Percentiles rank a stretch among this genome's conserved stretches.
Conservation (phyloP, 2,113 vertebrate species). For the Ardeotis arabs region DNA sequence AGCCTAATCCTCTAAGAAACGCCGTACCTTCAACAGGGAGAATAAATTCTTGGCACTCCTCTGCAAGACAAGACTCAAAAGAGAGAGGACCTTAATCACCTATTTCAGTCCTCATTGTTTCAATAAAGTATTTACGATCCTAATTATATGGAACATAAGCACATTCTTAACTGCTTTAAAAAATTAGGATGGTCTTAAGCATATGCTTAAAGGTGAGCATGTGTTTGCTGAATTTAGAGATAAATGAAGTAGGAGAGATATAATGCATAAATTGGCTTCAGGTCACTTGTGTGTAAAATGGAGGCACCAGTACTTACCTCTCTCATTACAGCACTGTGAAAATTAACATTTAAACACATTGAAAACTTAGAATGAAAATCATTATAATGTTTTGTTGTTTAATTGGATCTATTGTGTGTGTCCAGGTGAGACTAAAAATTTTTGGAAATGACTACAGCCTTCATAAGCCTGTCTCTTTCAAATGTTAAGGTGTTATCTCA, state of each 20-base stretch:
- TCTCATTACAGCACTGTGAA: neutral
- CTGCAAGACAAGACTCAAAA: neutral
- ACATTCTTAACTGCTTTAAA: neutral
- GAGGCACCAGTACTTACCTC: neutral
- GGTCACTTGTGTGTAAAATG: neutral
- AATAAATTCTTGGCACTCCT: neutral
- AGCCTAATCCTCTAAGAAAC: neutral
- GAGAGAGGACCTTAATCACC: neutral
- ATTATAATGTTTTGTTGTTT: neutral
- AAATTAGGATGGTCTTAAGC: neutral
- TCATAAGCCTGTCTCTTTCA: neutral
- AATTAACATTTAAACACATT: neutral
- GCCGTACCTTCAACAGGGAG: neutral
- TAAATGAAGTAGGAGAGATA: neutral
- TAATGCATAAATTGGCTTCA: neutral
- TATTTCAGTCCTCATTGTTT: neutral
- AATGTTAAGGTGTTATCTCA: neutral
- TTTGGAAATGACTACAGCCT: neutral
- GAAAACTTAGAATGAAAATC: neutral
- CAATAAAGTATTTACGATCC: neutral
- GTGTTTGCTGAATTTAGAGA: neutral
- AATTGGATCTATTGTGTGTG: neutral
- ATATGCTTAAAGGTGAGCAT: neutral
- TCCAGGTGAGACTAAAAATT: neutral
- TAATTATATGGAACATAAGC: neutral